Conservation (phyloP, 2,113 vertebrate genomes). For the Callochromis pleurospilus region DNA sequence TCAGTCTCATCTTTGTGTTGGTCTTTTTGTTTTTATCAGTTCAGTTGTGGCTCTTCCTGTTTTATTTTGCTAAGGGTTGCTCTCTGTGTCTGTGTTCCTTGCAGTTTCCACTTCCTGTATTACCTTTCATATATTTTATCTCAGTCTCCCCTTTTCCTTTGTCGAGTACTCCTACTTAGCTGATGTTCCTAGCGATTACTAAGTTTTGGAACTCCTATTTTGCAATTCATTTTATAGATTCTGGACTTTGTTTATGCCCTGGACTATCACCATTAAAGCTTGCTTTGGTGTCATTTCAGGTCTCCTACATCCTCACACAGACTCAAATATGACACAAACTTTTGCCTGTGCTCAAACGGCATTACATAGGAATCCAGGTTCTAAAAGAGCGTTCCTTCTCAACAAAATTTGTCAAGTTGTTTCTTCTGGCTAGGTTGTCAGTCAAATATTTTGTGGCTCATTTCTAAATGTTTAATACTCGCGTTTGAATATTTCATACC, state of each 20-base stretch:
- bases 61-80: background rate
- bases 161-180: background rate
- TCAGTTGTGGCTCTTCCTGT: background rate
- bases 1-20: background rate
- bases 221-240: background rate
- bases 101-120: background rate
- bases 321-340: background rate
- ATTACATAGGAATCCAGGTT: background rate
- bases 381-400: background rate
- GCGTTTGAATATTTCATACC: conserved; percentile 67
- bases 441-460: background rate
- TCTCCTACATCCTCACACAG: background rate
- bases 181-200: background rate
- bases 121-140: background rate
- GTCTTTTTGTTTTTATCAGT: background rate
- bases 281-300: background rate
- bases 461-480: background rate
- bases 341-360: background rate
- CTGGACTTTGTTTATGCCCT: background rate
- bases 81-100: background rate
- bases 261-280: background rate
- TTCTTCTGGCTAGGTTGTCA: background rate
- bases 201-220: background rate
- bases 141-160: background rate
- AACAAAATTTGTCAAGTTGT: background rate